Evolutionary conservation across 1,140 invertebrate genomes (phyloP).

Genomic region (Zaprionus ornatus): DNA sequence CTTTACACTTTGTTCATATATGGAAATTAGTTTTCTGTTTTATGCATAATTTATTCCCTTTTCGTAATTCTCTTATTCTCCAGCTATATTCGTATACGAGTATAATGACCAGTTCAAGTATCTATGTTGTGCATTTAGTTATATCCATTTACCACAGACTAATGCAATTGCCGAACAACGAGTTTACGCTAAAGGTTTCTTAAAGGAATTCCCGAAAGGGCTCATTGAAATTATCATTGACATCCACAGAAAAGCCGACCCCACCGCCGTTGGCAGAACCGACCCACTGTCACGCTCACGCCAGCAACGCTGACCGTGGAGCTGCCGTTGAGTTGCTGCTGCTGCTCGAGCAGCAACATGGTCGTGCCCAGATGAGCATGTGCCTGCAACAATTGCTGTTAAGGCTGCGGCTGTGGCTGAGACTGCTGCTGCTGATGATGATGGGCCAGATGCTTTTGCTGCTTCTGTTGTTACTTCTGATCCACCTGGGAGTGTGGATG

Average conservation of each 20-base stretch:
- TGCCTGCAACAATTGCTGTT: constrained; percentile 59
- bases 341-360: constrained; percentile 62
- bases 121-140: constrained; percentile 13
- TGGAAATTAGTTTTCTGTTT: not conserved
- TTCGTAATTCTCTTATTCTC: not conserved
- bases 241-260: constrained; percentile 56
- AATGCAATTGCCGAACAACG: not conserved
- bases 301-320: constrained; percentile 38
- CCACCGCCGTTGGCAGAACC: constrained; percentile 27
- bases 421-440: constrained; percentile 33
- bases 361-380: constrained; percentile 55
- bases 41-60: not conserved
- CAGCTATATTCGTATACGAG: not conserved
- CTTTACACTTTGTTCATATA: not conserved
- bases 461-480: constrained; percentile 33
- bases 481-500: constrained; percentile 47
- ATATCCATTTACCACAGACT: constrained; percentile 39
- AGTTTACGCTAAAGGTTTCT: not conserved
- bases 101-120: constrained; percentile 2
- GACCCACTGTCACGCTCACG: constrained; percentile 40
- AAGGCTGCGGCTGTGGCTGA: constrained; percentile 40
- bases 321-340: constrained; percentile 57
- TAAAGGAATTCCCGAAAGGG: constrained; percentile 79
- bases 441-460: no score
- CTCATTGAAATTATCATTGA: constrained; percentile 80